phyloP scores from a whole-genome alignment of 1,140 invertebrate genomes.

The Apis cerana region DNA sequence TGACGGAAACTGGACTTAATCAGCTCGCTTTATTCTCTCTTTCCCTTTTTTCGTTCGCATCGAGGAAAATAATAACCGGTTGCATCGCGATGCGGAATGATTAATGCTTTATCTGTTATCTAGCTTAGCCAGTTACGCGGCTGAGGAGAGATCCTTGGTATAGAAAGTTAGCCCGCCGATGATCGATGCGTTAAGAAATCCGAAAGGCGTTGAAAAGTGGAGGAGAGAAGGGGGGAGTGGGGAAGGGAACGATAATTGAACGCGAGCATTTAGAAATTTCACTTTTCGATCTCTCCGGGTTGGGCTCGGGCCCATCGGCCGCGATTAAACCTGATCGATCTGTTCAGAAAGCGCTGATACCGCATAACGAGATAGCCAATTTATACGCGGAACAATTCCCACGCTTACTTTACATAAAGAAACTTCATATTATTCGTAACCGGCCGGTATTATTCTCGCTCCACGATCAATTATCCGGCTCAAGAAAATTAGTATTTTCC shows the following conservation, averaged over 20 bases:
- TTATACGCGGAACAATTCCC: conserved; percentile 13
- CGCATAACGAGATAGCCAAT: not conserved
- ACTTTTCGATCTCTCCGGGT: conserved; percentile 5
- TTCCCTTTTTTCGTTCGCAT: not conserved
- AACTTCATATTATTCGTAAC: not conserved
- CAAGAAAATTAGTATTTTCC: not conserved
- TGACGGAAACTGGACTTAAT: conserved; percentile 17
- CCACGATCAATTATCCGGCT: not conserved
- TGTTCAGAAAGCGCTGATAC: not conserved
- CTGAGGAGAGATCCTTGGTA: not conserved
- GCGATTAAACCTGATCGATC: conserved; percentile 18
- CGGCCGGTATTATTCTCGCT: not conserved
- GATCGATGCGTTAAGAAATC: not conserved
- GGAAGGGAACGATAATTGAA: not conserved
- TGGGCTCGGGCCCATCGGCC: not conserved
- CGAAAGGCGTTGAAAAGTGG: not conserved
- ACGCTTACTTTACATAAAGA: conserved; percentile 14
- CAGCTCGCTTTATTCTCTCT: not conserved
- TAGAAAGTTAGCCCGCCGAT: conserved; percentile 11
- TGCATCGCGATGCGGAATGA: conserved; percentile 10
- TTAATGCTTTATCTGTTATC: conserved; percentile 30
- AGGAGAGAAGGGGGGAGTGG: not conserved
- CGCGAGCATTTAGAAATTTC: not conserved
- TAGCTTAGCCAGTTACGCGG: not conserved
- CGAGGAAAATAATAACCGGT: conserved; percentile 7